Conservation (phyloP, 1,140 invertebrate genomes). For the Drosophila sp. region DNA sequence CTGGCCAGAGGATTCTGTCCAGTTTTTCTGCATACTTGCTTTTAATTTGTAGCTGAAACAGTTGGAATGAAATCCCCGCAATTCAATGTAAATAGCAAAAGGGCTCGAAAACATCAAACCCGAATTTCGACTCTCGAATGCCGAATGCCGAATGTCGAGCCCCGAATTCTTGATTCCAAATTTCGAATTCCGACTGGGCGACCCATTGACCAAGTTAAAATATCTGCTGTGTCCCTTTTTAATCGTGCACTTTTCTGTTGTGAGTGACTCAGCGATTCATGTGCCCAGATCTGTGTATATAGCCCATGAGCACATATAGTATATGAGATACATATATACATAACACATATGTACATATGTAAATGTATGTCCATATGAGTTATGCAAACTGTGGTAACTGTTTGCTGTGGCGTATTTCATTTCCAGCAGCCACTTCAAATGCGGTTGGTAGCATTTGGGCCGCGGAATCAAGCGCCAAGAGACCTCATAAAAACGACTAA, state of each 20-base stretch:
- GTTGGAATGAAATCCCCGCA: background rate
- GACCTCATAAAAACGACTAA: slow-evolving; percentile 80
- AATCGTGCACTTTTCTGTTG: background rate
- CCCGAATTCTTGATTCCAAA: slow-evolving; percentile 4
- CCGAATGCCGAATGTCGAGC: too few relatives aligned
- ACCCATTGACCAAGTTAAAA: slow-evolving; percentile 80
- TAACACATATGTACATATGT: slow-evolving; percentile 11
- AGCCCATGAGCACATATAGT: slow-evolving; percentile 18
- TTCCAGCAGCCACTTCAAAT: slow-evolving; percentile 77
- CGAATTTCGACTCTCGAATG: too few relatives aligned
- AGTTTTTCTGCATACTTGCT: background rate
- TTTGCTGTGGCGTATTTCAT: slow-evolving; percentile 64
- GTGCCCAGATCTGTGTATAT: slow-evolving; percentile 34
- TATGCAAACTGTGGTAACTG: slow-evolving; percentile 62
- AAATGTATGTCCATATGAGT: slow-evolving; percentile 36
- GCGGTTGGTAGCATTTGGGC: slow-evolving; percentile 71
- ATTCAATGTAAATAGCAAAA: slow-evolving; percentile 12
- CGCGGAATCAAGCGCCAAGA: slow-evolving; percentile 78
- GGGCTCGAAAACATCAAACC: slow-evolving; percentile 1
- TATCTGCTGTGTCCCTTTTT: slow-evolving; percentile 30
- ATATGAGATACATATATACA: slow-evolving; percentile 10
- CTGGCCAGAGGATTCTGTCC: background rate
- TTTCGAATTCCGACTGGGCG: slow-evolving; percentile 32
- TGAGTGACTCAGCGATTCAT: slow-evolving; percentile 17
- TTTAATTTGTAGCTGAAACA: background rate